Conservation (phyloP, 2,113 vertebrate species). For the Gasterosteus aculeatus region DNA sequence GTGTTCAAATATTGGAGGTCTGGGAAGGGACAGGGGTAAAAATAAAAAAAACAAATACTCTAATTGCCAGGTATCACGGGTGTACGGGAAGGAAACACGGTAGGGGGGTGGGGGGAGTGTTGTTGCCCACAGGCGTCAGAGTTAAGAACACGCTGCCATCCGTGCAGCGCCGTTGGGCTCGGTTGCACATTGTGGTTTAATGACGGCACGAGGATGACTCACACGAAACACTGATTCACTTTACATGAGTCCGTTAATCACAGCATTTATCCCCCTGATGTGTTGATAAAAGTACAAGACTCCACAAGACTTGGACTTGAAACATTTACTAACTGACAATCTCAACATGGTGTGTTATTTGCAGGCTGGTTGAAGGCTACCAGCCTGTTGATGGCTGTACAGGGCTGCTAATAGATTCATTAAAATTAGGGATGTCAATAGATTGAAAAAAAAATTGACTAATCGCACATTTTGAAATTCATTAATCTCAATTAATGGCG, state of each 20-base stretch:
- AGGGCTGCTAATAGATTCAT: not conserved
- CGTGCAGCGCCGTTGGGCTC: conserved; percentile 63
- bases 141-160: conserved; percentile 67
- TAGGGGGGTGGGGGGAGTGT: conserved; percentile 36
- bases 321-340: conserved; percentile 31
- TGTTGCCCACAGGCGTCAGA: conserved; percentile 65
- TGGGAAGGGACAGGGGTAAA: conserved; percentile 48
- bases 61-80: conserved; percentile 79
- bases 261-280: conserved; percentile 53
- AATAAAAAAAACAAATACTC: conserved; percentile 69
- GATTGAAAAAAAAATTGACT: too few relatives aligned
- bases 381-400: not conserved
- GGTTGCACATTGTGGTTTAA: conserved; percentile 66
- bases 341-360: conserved; percentile 15
- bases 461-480: too few relatives aligned
- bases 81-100: conserved; percentile 56
- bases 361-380: not conserved
- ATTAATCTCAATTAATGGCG: too few relatives aligned
- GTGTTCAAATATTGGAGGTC: conserved; percentile 62
- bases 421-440: too few relatives aligned
- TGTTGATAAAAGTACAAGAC: conserved; percentile 47
- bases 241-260: conserved; percentile 64
- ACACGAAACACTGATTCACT: conserved; percentile 66
- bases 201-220: conserved; percentile 68
- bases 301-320: conserved; percentile 26